A percentile compares a stretch with the other conserved stretches of the same genome.
phyloP scores from a whole-genome alignment of 2,113 vertebrate species.

The Arenaria interpres region DNA sequence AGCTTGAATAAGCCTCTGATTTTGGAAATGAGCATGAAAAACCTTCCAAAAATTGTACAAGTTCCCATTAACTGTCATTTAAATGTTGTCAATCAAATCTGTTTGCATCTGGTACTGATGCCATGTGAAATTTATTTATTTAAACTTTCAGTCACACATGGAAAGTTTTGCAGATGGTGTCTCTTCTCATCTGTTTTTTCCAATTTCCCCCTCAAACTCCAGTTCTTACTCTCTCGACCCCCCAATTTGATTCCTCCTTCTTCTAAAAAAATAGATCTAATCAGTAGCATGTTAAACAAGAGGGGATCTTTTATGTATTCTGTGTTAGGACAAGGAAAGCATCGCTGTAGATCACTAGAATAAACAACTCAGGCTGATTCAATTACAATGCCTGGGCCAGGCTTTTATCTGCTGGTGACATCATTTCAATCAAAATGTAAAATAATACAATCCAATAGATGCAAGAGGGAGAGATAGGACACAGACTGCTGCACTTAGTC shows the following conservation, averaged over 20 bases:
- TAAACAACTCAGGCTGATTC: conserved; percentile 95
- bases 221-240: conserved; percentile 13
- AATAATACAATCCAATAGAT: conserved; percentile 98
- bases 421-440: conserved; percentile 99
- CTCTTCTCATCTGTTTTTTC: conserved; percentile 61
- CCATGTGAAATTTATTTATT: conserved; percentile 81
- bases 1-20: neutral
- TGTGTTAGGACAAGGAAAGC: conserved; percentile 89
- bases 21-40: neutral
- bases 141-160: conserved; percentile 91
- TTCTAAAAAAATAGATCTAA: conserved; percentile 86
- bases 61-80: conserved; percentile 76
- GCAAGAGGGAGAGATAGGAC: conserved; percentile 91
- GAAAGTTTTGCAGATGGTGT: conserved; percentile 89
- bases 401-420: conserved; percentile 95
- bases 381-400: conserved; percentile 89
- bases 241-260: conserved; percentile 31
- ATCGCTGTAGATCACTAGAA: conserved; percentile 89
- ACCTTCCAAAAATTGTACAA: neutral
- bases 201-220: neutral
- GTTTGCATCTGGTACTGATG: conserved; percentile 76
- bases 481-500: conserved; percentile 93
- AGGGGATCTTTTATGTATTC: conserved; percentile 93
- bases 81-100: conserved; percentile 79
- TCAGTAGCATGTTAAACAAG: conserved; percentile 93